A percentile compares a stretch with the other conserved stretches of the same genome.
Conservation (phyloP, 92 coral and sea anemone species). For the Porites lobata region DNA sequence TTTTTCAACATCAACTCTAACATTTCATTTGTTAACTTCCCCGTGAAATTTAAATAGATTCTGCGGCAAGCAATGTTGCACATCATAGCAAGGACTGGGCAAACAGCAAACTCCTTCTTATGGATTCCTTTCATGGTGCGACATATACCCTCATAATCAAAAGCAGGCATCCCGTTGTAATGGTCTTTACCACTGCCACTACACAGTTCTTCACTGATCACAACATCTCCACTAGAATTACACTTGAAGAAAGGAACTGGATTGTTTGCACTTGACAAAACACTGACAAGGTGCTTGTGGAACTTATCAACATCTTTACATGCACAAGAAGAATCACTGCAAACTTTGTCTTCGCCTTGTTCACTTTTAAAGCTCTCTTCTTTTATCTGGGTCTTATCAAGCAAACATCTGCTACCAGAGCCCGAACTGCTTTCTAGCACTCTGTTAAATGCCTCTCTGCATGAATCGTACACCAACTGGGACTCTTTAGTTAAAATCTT, state of each 20-base stretch:
- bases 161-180: conserved; percentile 12
- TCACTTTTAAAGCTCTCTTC: not conserved
- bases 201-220: conserved; percentile 18
- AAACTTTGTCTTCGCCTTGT: not conserved
- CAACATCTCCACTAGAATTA: not conserved
- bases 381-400: not conserved
- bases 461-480: not conserved
- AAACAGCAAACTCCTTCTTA: not conserved
- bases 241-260: conserved; percentile 33
- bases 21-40: not conserved
- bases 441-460: not conserved
- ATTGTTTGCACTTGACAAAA: conserved; percentile 20
- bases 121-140: not conserved
- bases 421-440: not conserved
- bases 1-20: not conserved
- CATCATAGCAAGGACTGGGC: not conserved
- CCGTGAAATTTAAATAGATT: not conserved
- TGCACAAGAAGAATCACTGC: conserved; percentile 4
- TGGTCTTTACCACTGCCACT: not conserved
- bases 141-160: not conserved
- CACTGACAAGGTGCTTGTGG: conserved; percentile 23
- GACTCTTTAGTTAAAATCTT: conserved; percentile 1
- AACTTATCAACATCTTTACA: conserved; percentile 13
- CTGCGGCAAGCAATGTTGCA: conserved; percentile 19
- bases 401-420: not conserved